phyloP scores from a whole-genome alignment of 2,113 vertebrate genomes.

The Glaucidium brasilianum region DNA sequence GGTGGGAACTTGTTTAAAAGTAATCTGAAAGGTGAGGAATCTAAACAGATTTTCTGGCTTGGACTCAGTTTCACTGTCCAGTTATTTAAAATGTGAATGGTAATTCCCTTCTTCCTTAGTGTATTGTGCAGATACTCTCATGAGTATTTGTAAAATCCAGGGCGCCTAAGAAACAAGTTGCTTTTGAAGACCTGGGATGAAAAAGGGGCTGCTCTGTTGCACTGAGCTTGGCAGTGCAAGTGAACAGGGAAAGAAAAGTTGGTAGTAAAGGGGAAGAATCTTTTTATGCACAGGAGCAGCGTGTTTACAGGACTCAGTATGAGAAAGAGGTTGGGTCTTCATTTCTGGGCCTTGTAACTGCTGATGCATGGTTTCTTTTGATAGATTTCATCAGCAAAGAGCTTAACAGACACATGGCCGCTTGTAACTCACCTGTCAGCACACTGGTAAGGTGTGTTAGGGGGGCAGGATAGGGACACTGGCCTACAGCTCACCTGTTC shows the following conservation, averaged over 20 bases:
- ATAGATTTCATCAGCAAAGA: neutral
- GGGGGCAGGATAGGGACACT: neutral
- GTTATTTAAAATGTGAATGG: neutral
- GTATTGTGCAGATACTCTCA: neutral
- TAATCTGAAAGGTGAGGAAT: neutral
- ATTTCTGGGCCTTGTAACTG: neutral
- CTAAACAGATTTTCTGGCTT: neutral
- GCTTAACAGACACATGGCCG: neutral
- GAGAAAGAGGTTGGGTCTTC: neutral
- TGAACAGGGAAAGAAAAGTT: neutral
- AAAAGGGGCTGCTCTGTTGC: neutral
- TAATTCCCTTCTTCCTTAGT: neutral
- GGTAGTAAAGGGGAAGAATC: neutral
- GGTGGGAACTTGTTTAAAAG: neutral
- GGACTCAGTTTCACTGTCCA: neutral
- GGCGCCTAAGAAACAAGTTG: neutral
- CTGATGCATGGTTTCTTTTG: neutral
- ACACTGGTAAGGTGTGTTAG: neutral
- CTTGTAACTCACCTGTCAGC: neutral
- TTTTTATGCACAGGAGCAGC: neutral
- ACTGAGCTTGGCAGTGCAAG: neutral
- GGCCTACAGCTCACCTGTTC: neutral
- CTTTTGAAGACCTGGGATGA: neutral
- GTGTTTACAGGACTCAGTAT: neutral
- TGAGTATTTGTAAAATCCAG: neutral